These are phyloP conservation scores for Tragelaphus oryx DNA, from an alignment of 2,797 vertebrate genomes.

Conservation along the genomic window DNA sequence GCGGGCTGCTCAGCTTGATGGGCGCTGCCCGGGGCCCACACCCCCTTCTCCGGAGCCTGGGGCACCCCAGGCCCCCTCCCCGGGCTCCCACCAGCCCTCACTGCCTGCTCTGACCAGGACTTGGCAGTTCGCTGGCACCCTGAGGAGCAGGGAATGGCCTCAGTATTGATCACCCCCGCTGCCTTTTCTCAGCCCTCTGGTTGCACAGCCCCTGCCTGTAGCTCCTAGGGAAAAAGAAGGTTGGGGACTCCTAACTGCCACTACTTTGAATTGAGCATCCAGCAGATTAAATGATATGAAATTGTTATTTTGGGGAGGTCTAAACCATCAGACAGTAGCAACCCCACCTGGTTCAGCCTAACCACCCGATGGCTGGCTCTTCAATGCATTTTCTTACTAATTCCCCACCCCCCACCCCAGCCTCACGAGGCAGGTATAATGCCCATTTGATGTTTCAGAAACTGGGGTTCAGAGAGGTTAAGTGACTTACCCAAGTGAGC, in stretches of 20 bases:
- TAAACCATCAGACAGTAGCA: background rate
- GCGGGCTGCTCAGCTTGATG: background rate
- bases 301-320: background rate
- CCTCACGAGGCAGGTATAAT: background rate
- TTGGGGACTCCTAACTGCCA: too few species aligned
- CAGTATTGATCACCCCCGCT: too few species aligned
- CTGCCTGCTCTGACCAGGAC: background rate
- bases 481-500: background rate
- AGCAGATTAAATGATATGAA: background rate
- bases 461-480: background rate
- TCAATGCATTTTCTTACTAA: background rate
- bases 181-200: background rate
- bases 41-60: background rate
- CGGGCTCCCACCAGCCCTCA: background rate
- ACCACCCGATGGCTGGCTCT: background rate
- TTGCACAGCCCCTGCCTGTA: background rate
- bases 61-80: background rate
- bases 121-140: background rate
- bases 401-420: background rate
- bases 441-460: conserved; percentile 18
- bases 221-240: background rate
- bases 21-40: accelerated
- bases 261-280: background rate
- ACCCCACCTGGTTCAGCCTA: background rate
- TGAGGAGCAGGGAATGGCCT: background rate